Evolutionary conservation across 2,113 vertebrate species (phyloP), one percentile per base, ranked within the genome.

Genomic region (Sclerurus mexicanus): DNA sequence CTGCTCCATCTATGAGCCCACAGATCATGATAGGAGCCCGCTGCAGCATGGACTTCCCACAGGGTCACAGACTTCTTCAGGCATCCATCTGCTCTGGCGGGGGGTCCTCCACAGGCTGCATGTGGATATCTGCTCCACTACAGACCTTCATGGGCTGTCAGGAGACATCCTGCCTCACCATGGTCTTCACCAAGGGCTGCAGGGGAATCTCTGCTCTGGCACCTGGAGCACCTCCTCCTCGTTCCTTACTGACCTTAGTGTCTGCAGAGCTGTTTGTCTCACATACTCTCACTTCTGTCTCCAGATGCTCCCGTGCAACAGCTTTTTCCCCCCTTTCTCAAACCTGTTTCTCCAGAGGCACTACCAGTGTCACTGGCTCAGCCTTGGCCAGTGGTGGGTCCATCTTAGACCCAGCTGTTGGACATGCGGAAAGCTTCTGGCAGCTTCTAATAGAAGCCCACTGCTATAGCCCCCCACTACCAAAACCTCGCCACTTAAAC

Each of bases 31-130:
- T 4, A 59, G 18, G 24, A 79, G 10, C 8, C n/a, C 82, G 55
- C 49, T 67, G 30, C 60, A 62, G 8, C 25, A 60, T 9, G 9
- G n/a, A 14, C 19, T 74, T 53, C 12, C 67, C 31, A 28, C 10
- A 12, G 59, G 21, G 24, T 18, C n/a, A n/a, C 11, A 37, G 22
- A 28, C 22, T 60, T 14, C 12, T 3, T 55, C 14, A 5, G 39
- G 22, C 18, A 80, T 17, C 10, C n/a, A 4, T 8, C 24, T 63
- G 27, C 21, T 63, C 42, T 0, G 0, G 18, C 0, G 2, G 44
- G 22, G 16, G 8, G 12, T 55, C 17, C 18, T 93, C 9, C 47
- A 39, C 3, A 3, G 31, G 6, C 37, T 60, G 12, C 21, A 55
- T 37, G 15, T 31, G 17, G 9, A 47, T 15, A 18, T 66, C n/a